Base-by-base conservation (phyloP, 2,888 invertebrate species). In the Orchesella flavescens region DNA sequence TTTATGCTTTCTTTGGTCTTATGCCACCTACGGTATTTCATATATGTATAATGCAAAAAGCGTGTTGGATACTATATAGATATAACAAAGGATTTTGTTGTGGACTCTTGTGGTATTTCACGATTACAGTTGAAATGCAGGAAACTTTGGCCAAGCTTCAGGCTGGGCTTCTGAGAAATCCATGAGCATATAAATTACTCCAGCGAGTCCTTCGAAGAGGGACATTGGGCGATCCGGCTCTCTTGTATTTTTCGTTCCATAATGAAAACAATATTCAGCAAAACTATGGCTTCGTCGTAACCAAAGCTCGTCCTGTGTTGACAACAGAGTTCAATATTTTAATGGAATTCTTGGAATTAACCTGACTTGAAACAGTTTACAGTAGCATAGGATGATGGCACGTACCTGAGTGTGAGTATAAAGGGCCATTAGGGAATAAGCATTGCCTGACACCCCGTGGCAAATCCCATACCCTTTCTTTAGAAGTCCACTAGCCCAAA, bases 401-500 rank as follows among this genome's bases (percentile, higher is more conserved):
- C 87, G 89, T 90, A 93, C 94, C 89, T 93, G 92, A 1, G 96
- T 96, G n/a, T 92, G 91, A 90, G 95, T 94, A 89, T 93, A 96
- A 43, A 97, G 90, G 87, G 93, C 92, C 74, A 97, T 91, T 89
- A 97, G 95, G 10, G 94, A 92, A 89, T 96, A 97, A 0, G 94
- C 96, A 91, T 97, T 97, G 80, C 97, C 97, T 86, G 95, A 92
- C 3, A 95, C 94, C 1, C 97, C 97, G 89, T 97, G 97, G 89
- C 97, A 97, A 21, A 97, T 90, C 83, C 96, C 95, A 89, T 95
- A 96, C 9, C 97, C 96, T 91, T 96, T 97, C 86, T 92, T 93
- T 57, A 95, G 91, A 23, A 97, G 90, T 4, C 97, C 97, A 86
- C 95, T 91, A 76, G 92, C 89, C 97, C 97, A 97, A 83, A 95